Base-by-base conservation (phyloP, 1,140 invertebrate genomes). In the Drosophila prosaltans region DNA sequence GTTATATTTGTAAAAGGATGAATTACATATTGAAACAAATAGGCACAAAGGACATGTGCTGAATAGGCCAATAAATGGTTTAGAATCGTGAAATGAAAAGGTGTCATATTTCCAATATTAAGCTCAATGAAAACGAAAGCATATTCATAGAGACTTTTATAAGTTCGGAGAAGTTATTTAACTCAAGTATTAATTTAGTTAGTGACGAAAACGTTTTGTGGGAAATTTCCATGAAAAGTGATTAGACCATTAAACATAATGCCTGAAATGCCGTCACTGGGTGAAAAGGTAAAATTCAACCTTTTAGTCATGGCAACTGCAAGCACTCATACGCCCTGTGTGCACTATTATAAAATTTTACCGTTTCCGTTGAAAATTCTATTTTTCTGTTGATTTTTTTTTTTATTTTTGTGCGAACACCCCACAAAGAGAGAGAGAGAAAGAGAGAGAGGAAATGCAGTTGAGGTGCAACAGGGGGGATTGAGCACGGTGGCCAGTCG, bases 341-440 rank as follows among this genome's bases (percentile, higher is more conserved):
- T 78, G 75, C 64, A 55, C 69, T 40, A 71, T 63, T 79, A 79
- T 74, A 74, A 74, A 79, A 79, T 79, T 79, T 79, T 78, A 61
- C 55, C 76, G 69, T 78, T 79, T 79, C 76, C 76, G 76, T 48
- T 72, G 59, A 60, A 77, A 64, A 57, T 78, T 73, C 65, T 79
- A 66, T 77, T 68, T 63, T 65, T 76, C 32, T 65, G 24, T 36
- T 7, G 32, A 30, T 70, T 65, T 66, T 69, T 39, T 10, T 59
- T 70, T 65, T 66, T 69, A 26, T 10, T 59, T 66, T 43, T 39
- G 28, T n/a, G 30, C 48, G 11, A 51, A 9, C 32, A 36, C 32
- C 32, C 8, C 51, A 43, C 36, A 78, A 69, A 64, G 61, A 69
- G 60, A 69, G 24, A 45, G 55, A 24, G 36, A 1, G 21, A 16